Conservation (phyloP, 2,888 invertebrate genomes). For the Ectobius pallidus region DNA sequence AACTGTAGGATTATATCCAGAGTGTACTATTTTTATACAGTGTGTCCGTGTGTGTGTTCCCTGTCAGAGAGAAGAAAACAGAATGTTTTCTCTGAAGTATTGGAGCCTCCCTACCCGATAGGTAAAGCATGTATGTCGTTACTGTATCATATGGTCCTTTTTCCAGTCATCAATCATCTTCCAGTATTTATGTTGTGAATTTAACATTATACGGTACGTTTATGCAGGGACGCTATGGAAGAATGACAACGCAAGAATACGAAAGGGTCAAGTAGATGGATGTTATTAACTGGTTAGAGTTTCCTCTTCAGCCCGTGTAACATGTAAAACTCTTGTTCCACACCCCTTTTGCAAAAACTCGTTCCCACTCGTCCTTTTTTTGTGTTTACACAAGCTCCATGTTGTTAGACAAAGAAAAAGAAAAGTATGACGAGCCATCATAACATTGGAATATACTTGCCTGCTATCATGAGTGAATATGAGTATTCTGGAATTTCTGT, state of each 20-base stretch:
- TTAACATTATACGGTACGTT: not conserved
- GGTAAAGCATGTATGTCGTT: too few relatives aligned
- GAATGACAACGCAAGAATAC: constrained; percentile 9
- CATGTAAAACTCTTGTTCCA: not conserved
- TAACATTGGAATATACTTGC: too few relatives aligned
- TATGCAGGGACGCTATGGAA: not conserved
- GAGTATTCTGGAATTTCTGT: too few relatives aligned
- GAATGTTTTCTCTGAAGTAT: not conserved
- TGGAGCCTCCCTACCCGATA: too few relatives aligned
- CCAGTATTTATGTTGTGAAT: constrained; percentile 4
- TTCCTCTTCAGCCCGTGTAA: not conserved
- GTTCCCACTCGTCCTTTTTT: not conserved
- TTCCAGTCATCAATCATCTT: constrained; percentile 7
- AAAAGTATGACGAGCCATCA: too few relatives aligned
- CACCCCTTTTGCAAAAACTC: constrained; percentile 12
- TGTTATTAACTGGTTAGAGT: constrained; percentile 10
- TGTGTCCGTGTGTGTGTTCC: too few relatives aligned
- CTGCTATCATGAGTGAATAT: too few relatives aligned
- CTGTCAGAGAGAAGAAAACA: not conserved
- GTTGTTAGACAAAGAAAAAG: too few relatives aligned
- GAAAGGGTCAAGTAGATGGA: constrained; percentile 3
- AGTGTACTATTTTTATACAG: not conserved
- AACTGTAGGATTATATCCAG: not conserved
- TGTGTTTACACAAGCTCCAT: not conserved
- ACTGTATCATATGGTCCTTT: not conserved